phyloP scores from a whole-genome alignment of 1,140 invertebrate genomes.

The Leguminivora glycinivorella region DNA sequence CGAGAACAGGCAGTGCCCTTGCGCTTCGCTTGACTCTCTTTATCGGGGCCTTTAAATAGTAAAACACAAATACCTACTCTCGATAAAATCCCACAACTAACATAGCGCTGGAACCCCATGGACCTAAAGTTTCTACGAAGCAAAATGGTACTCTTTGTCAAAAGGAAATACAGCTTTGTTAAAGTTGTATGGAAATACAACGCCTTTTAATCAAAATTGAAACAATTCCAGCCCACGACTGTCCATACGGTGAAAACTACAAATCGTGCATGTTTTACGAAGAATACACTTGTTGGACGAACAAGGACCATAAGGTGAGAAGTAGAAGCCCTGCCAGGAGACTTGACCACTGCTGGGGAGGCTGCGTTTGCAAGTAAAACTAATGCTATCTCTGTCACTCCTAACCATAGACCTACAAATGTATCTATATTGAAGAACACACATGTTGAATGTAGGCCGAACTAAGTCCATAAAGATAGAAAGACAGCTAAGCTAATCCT shows the following conservation, averaged over 20 bases:
- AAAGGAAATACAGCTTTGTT: too few species aligned
- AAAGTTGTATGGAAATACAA: too few species aligned
- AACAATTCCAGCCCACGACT: slow-evolving; percentile 47
- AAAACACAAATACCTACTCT: too few species aligned
- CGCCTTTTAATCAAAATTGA: too few species aligned
- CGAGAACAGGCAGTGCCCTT: too few species aligned
- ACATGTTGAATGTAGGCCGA: slow-evolving; percentile 60
- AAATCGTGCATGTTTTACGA: slow-evolving; percentile 55
- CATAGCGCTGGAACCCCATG: too few species aligned
- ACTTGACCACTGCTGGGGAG: slow-evolving; percentile 49
- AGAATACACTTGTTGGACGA: slow-evolving; percentile 61
- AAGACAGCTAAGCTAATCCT: slow-evolving; percentile 35
- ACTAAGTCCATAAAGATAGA: slow-evolving; percentile 30
- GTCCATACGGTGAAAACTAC: slow-evolving; percentile 51
- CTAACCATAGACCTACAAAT: neutral
- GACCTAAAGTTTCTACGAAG: too few species aligned
- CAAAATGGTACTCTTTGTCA: too few species aligned
- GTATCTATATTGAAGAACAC: slow-evolving; percentile 54
- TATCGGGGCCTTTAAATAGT: too few species aligned
- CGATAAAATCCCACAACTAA: too few species aligned
- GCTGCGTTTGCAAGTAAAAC: slow-evolving; percentile 60
- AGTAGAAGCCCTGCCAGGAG: slow-evolving; percentile 39
- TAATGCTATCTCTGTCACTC: neutral
- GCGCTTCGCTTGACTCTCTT: too few species aligned
- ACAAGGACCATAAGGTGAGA: slow-evolving; percentile 33